Base-by-base conservation (phyloP, 2,888 invertebrate species). In the Drosophila sordidula region DNA sequence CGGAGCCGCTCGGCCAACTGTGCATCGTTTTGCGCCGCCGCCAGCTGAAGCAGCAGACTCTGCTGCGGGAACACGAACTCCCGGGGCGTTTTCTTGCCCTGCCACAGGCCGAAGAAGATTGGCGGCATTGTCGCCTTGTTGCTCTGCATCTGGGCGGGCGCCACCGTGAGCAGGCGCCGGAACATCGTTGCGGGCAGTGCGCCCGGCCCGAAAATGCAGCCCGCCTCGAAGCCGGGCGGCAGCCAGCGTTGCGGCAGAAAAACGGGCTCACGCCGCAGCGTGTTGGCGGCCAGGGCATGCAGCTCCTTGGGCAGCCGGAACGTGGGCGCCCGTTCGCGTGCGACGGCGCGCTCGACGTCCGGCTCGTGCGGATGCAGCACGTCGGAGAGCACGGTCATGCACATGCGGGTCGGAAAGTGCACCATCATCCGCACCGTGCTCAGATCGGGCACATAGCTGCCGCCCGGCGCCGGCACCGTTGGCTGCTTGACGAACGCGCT, bases 21-120 rank as follows among this genome's bases (percentile, higher is more conserved):
- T 1, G 2, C 18, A 2, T 18, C 18, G 18, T 18, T 26, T 6
- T 26, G 26, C 26, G 26, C 6, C 6, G 26, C 0, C 6, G 26
- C 26, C 26, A 26, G 6, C 6, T 26, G 26, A 0, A 26, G 6
- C 26, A 6, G 26, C 26, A 6, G 6, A 16, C 9, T 9, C 12
- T 14, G 11, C 11, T 4, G 6, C 9, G 26, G 56, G 11, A 56
- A 18, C 3, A 56, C 0, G 3, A 39, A 56, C 2, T 4, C 4
- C n/a, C 1, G 0, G 1, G 56, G 56, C 9, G 56, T 22, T 4
- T 11, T 4, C 18, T 18, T n/a, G 0, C 9, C 11, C 8, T 25
- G n/a, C 62, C 70, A 69, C 42, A 36, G 52, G 3, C 70, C 70
- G 8, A 70, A 8, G n/a, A 70, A 70, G 1, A 70, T 12, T 2